Conservation (phyloP, 2,888 invertebrate species). For the Plagiodera versicolora region DNA sequence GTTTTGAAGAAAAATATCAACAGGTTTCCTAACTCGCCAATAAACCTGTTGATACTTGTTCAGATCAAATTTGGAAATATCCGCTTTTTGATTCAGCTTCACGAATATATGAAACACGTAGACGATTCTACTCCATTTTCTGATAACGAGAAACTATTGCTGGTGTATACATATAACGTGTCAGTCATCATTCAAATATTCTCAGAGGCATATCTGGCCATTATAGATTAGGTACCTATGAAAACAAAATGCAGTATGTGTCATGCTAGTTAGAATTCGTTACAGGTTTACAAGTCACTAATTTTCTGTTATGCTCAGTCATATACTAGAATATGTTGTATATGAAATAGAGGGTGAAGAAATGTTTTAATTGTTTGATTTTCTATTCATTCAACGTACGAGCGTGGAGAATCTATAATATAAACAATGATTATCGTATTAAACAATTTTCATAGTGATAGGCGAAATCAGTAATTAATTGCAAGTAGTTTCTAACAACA, state of each 20-base stretch:
- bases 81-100: not conserved
- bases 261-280: not conserved
- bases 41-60: too few relatives aligned
- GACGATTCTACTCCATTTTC: not conserved
- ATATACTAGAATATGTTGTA: too few relatives aligned
- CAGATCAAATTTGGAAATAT: too few relatives aligned
- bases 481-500: slow-evolving; percentile 17
- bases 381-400: too few relatives aligned
- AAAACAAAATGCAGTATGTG: not conserved
- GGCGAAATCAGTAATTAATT: slow-evolving; percentile 9
- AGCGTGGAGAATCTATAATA: not conserved
- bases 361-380: too few relatives aligned
- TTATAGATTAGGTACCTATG: not conserved
- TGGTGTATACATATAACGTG: not conserved
- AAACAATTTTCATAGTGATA: slow-evolving; percentile 8
- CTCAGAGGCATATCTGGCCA: not conserved
- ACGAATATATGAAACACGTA: not conserved
- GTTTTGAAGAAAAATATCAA: too few relatives aligned
- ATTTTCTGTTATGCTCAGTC: too few relatives aligned
- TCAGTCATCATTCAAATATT: not conserved
- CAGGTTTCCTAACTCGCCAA: too few relatives aligned
- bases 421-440: not conserved
- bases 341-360: too few relatives aligned
- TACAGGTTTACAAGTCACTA: too few relatives aligned
- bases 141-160: not conserved